Evolutionary conservation across 2,797 vertebrate species (phyloP), one percentile per base, ranked within the genome.

Genomic region (Lithobates pipiens): DNA sequence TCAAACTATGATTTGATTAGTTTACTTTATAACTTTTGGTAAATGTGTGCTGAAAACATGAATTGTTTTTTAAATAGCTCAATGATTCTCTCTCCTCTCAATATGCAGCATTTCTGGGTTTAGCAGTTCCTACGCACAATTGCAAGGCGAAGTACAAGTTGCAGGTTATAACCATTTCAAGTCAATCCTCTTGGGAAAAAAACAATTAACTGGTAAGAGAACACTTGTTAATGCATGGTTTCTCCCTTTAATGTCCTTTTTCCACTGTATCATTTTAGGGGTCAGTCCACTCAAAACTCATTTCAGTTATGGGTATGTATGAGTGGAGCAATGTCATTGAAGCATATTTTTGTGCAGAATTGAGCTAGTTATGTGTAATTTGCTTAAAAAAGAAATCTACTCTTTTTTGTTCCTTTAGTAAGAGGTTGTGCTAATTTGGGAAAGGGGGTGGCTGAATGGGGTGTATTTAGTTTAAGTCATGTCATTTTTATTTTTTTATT

Each of bases 151-250:
- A 3, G 42, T 39, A 5, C 54, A 79, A 27, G 0, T 2, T 25
- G 80, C 80, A 15, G 10, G 42, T 5, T 68, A 16, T 16, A 74
- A 18, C 3, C 3, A 2, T 32, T 32, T 32, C 6, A 61, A 75
- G 21, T 2, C 57, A 34, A 23, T 16, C 25, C 76, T 87, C 10
- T 39, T 1, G 2, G 1, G 1, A 57, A 21, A 50, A 5, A 32
- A 44, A 5, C 2, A 21, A 57, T 1, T 4, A 29, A 39, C 1
- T 13, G 85, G 85, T 87, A 83, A 79, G 85, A 68, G 25, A 39
- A 2, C 11, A 27, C 9, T 15, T 34, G 29, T 27, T 16, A 8
- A 10, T 25, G 36, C 16, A 13, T 67, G 10, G 10, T 29, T 29
- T 67, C 65, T 80, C 61, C 13, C 34, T 54, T 73, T 63, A 10